A percentile compares a stretch with the other conserved stretches of the same genome.
phyloP scores from a whole-genome alignment of 2,113 vertebrate species.

The Onychostruthus taczanowskii region DNA sequence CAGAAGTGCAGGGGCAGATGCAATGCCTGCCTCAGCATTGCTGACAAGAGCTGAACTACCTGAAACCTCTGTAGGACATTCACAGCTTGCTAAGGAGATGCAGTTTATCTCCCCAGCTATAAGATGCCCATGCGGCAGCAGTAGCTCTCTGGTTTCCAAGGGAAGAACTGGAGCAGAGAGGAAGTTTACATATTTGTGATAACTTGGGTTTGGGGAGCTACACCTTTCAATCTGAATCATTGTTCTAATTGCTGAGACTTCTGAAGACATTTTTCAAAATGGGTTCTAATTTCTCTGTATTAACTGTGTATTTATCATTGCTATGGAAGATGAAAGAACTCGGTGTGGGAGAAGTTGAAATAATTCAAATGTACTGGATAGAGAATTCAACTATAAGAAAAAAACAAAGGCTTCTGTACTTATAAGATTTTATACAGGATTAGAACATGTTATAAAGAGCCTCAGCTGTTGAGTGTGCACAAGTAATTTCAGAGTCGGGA shows the following conservation, averaged over 20 bases:
- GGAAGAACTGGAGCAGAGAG: background rate
- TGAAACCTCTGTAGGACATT: background rate
- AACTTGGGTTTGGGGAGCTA: background rate
- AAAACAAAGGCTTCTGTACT: background rate
- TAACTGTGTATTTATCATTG: background rate
- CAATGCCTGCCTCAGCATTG: rapidly evolving
- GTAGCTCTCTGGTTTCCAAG: background rate
- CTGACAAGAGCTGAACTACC: background rate
- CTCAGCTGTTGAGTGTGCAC: background rate
- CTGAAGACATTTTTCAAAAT: background rate
- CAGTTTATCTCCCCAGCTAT: background rate
- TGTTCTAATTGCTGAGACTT: background rate
- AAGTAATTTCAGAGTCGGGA: background rate
- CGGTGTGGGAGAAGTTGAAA: background rate
- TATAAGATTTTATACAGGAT: background rate
- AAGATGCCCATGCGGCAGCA: background rate
- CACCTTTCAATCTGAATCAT: background rate
- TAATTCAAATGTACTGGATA: background rate
- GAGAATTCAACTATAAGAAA: background rate
- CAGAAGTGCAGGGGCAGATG: background rate
- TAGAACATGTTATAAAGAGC: background rate
- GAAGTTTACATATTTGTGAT: background rate
- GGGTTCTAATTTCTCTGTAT: background rate
- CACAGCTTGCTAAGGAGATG: rapidly evolving
- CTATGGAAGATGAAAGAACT: background rate